Percentiles rank a stretch among this genome's conserved stretches.
phyloP scores from a whole-genome alignment of 2,888 invertebrate species.

The Itoplectis maculator region DNA sequence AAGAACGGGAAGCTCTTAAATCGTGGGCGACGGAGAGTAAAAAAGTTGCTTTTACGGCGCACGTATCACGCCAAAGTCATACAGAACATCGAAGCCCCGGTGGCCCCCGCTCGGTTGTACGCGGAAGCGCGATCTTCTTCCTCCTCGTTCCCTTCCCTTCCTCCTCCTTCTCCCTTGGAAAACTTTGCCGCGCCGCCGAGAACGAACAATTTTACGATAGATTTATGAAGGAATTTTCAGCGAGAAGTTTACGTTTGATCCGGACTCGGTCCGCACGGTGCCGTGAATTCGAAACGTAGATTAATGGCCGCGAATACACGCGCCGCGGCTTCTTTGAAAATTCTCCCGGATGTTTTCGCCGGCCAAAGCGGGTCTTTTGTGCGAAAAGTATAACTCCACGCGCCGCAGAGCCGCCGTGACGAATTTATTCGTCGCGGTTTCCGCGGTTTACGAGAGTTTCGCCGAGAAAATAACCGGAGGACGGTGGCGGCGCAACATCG shows the following conservation, averaged over 20 bases:
- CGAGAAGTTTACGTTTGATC: conserved; percentile 66
- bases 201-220: conserved; percentile 71
- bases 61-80: conserved; percentile 45
- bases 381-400: conserved; percentile 31
- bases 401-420: conserved; percentile 13
- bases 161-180: conserved; percentile 10
- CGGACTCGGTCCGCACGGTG: conserved; percentile 51
- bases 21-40: conserved; percentile 61
- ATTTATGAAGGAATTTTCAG: conserved; percentile 70
- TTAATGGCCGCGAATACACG: conserved; percentile 62
- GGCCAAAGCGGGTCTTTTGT: conserved; percentile 40
- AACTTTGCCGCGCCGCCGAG: conserved; percentile 64
- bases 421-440: conserved; percentile 8
- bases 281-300: conserved; percentile 61
- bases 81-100: conserved; percentile 35
- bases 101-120: not conserved
- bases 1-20: conserved; percentile 45
- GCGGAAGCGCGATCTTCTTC: conserved; percentile 41
- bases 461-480: not conserved
- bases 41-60: conserved; percentile 63
- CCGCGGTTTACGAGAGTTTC: not conserved
- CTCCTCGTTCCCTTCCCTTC: conserved; percentile 33
- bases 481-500: not conserved
- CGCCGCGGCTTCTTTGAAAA: conserved; percentile 37
- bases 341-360: conserved; percentile 65